Evolutionary conservation across 2,113 vertebrate genomes (phyloP).

Genomic region (Odontophorus gujanensis): DNA sequence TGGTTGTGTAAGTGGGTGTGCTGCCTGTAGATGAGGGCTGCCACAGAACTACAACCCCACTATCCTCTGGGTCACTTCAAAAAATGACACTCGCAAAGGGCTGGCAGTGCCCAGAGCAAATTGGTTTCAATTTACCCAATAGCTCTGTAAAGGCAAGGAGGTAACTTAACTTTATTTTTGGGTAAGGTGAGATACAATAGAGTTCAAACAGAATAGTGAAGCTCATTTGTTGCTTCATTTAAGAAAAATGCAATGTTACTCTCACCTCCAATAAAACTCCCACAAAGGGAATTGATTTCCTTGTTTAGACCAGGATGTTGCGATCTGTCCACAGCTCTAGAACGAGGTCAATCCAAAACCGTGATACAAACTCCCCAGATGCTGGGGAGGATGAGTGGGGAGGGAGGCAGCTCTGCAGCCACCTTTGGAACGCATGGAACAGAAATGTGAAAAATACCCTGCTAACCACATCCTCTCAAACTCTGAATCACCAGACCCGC

Average conservation of each 20-base stretch:
- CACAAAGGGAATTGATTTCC: not conserved
- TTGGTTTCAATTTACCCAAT: not conserved
- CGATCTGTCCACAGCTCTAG: not conserved
- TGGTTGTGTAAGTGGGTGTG: not conserved
- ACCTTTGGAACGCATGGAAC: not conserved
- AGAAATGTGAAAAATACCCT: not conserved
- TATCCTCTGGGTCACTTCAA: not conserved
- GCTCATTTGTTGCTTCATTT: not conserved
- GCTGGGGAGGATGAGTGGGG: not conserved
- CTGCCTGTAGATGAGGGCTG: not conserved
- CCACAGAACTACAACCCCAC: not conserved
- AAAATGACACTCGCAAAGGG: not conserved
- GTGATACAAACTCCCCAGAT: not conserved
- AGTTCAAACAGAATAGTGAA: not conserved
- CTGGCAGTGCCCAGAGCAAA: not conserved
- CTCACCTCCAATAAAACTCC: not conserved
- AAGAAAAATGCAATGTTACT: not conserved
- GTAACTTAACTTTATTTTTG: not conserved
- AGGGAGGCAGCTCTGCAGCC: not conserved
- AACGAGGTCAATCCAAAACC: not conserved
- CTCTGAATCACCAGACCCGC: not conserved
- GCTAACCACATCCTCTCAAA: conserved; percentile 41
- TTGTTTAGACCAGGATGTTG: not conserved
- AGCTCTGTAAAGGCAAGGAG: not conserved
- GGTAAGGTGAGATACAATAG: not conserved